Base-by-base conservation (phyloP, 2,888 invertebrate species). In the Sthenelais limicola region DNA sequence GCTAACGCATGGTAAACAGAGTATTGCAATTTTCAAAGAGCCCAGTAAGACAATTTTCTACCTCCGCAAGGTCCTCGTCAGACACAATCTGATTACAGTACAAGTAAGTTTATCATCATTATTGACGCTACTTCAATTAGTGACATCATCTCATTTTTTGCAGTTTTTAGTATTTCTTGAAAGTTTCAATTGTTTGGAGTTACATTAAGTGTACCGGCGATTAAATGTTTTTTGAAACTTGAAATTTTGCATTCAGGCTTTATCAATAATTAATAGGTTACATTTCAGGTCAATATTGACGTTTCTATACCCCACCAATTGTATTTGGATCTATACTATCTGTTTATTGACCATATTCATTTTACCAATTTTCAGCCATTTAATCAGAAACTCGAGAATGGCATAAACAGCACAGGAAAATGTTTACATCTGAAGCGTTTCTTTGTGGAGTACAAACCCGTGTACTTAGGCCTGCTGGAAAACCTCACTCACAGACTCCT, bases 1-100 rank as follows among this genome's bases (percentile, higher is more conserved):
- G 87, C 88, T 92, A 4, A 92, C 93, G 0, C 90, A 91, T 70
- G 92, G 92, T 32, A 78, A 79, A 12, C 90, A 90, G 74, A 88
- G 89, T 74, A 92, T 92, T 9, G 82, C 93, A 80, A 78, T 81
- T 1, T 80, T 84, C 62, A 77, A 79, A 12, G 76, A 81, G 33
- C 74, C 78, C 4, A 80, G 85, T 26, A 92, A 92, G 82, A 89
- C 91, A 0, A 81, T 92, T 35, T 92, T 91, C 84, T 92, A 92
- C 82, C 89, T 91, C 76, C 89, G 92, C 67, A 92, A 92, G 83
- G 88, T 89, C 74, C 85, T 94, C n/a, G 76, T 90, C 0, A 86
- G 89, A 5, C 87, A 90, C 66, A 90, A 91, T 47, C 84, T 94
- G 7, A 89, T 93, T 47, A 89, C 89, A 0, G 91, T 91, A 79